phyloP scores from a whole-genome alignment of 2,113 vertebrate genomes.

The Calyptomena viridis region DNA sequence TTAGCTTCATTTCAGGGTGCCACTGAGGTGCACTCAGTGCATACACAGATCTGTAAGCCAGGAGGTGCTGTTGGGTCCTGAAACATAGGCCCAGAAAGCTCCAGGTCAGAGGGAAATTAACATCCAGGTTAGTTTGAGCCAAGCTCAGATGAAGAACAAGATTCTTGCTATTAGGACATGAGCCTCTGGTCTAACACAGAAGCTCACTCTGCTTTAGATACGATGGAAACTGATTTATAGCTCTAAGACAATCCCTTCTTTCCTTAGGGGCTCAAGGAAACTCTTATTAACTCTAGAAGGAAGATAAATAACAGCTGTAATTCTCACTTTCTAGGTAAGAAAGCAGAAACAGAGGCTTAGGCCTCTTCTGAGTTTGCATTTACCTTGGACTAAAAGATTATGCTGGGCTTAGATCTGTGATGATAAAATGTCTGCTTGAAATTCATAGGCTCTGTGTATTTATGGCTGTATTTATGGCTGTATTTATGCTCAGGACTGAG shows the following conservation, averaged over 20 bases:
- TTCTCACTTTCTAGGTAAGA: background rate
- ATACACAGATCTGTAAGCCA: background rate
- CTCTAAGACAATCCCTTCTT: background rate
- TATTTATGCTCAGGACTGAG: background rate
- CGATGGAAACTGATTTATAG: background rate
- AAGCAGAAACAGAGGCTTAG: background rate
- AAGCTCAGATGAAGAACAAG: background rate
- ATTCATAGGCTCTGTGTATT: background rate
- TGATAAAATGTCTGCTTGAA: background rate
- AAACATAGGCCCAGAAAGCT: background rate
- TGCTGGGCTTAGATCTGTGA: background rate
- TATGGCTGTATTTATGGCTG: background rate
- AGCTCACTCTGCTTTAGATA: background rate
- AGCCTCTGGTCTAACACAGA: background rate
- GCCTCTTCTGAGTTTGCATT: background rate
- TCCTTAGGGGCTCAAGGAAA: background rate
- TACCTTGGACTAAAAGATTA: background rate
- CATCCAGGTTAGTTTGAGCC: background rate
- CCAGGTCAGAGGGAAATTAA: background rate
- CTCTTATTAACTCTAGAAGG: background rate
- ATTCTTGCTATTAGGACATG: background rate
- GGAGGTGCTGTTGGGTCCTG: background rate
- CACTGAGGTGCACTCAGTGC: background rate
- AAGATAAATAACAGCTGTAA: background rate
- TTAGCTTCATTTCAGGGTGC: background rate